phyloP scores from a whole-genome alignment of 37 sponge, comb jelly and placozoan genomes.

The Haliclona indistincta region DNA sequence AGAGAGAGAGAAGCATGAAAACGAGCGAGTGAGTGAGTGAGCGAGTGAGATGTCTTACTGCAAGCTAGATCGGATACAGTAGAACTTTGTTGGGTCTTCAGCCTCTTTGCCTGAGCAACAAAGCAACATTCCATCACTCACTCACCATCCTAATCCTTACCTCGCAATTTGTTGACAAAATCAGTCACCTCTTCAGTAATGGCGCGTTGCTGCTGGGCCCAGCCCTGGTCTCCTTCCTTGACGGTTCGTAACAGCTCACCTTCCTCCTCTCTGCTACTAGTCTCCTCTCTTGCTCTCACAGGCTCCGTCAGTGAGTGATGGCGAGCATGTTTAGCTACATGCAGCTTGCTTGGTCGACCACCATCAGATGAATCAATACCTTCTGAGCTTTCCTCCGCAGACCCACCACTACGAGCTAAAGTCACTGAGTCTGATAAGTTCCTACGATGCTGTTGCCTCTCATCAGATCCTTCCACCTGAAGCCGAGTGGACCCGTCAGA shows the following conservation, averaged over 20 bases:
- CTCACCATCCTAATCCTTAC: neutral
- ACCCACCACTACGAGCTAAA: neutral
- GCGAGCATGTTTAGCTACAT: neutral
- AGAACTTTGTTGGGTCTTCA: conserved; percentile 48
- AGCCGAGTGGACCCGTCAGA: neutral
- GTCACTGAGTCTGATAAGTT: neutral
- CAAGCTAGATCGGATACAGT: conserved; percentile 11
- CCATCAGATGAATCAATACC: neutral
- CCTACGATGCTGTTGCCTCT: neutral
- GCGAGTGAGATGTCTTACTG: no score
- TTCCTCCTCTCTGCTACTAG: neutral
- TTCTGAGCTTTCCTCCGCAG: no score
- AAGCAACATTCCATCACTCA: neutral
- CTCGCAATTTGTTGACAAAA: neutral
- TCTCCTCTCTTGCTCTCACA: neutral
- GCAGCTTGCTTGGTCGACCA: no score
- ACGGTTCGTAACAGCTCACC: neutral
- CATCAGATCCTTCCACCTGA: no score
- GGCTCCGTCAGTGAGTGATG: neutral
- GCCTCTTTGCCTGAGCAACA: conserved; percentile 1
- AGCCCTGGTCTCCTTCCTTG: neutral
- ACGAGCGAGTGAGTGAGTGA: no score
- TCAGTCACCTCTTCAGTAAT: neutral
- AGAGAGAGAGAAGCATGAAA: no score
- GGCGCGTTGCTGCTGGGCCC: neutral